These are phyloP conservation scores for Latheticus oryzae DNA, from an alignment of 2,888 invertebrate species.

Conservation along the genomic window DNA sequence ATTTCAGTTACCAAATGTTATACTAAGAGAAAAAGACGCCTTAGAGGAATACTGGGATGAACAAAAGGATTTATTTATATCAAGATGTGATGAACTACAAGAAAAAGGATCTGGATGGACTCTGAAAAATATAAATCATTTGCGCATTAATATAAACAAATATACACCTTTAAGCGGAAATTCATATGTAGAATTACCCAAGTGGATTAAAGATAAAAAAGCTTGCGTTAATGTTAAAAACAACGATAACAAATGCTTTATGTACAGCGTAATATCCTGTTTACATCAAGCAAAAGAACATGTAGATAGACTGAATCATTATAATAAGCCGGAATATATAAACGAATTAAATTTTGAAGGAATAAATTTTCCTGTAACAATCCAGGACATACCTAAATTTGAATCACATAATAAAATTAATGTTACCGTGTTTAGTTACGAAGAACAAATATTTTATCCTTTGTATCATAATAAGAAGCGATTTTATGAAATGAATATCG, in stretches of 20 bases:
- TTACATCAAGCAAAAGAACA: slow-evolving; percentile 30
- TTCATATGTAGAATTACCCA: slow-evolving; percentile 27
- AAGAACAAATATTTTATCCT: slow-evolving; percentile 35
- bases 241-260: slow-evolving; percentile 28
- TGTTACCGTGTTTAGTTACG: slow-evolving; percentile 38
- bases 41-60: slow-evolving; percentile 35
- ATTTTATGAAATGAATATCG: slow-evolving; percentile 35
- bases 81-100: slow-evolving; percentile 34
- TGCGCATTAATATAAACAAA: slow-evolving; percentile 30
- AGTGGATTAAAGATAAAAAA: slow-evolving; percentile 15
- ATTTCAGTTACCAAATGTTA: slow-evolving; percentile 37
- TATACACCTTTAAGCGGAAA: slow-evolving; percentile 24
- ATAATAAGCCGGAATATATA: slow-evolving; percentile 15
- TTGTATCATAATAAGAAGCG: slow-evolving; percentile 34
- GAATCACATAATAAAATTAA: slow-evolving; percentile 30
- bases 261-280: slow-evolving; percentile 27
- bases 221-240: slow-evolving; percentile 32
- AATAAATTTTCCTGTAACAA: slow-evolving; percentile 37
- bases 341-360: slow-evolving; percentile 31
- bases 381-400: slow-evolving; percentile 36
- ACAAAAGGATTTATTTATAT: slow-evolving; percentile 36
- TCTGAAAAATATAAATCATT: slow-evolving; percentile 14
- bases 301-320: slow-evolving; percentile 30
- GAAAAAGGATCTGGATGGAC: slow-evolving; percentile 3
- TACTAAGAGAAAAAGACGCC: slow-evolving; percentile 36